Evolutionary conservation across 2,888 invertebrate genomes (phyloP), one percentile per base, ranked within the genome.

Genomic region (Parnassius mnemosyne): DNA sequence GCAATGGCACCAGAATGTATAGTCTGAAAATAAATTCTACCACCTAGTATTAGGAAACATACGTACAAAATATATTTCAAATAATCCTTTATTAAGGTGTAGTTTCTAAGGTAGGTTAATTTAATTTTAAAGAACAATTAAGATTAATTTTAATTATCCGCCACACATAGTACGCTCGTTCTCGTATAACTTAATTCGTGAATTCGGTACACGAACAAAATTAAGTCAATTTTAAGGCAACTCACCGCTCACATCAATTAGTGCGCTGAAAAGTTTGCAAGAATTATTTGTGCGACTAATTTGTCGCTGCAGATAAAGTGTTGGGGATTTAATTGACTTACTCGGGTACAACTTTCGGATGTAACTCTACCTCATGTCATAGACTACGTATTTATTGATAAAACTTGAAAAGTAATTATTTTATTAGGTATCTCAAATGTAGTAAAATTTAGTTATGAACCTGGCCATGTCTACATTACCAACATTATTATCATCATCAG

Each of bases 151-250:
- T 46, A 55, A 55, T 55, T 55, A 55, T 46, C 25, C 25, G 20
- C 16, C 10, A 34, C 53, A 55, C 25, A 25, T 46, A 11, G 46
- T 25, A 55, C 10, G 10, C 25, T 53, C 53, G 46, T 41, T 57
- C 56, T 53, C 47, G 46, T 46, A 41, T 57, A 56, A 51, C 41
- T 41, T 20, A 44, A 34, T 61, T 61, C 52, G 52, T 49, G 50
- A 62, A 62, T 57, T 57, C 13, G 57, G 42, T 49, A 49, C 57
- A 16, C 49, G 49, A 42, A 49, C 53, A 53, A 57, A 57, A 62
- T 62, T 62, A 49, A 42, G 49, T 47, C 49, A 62, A 62, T 57
- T 53, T 62, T 53, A 47, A 53, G 53, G 41, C 52, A 61, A 49
- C 44, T 62, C 53, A 53, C 57, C 57, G 57, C 57, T 51, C 47